Conservation (phyloP, 1,140 invertebrate species). For the Trypoxylus dichotomus region DNA sequence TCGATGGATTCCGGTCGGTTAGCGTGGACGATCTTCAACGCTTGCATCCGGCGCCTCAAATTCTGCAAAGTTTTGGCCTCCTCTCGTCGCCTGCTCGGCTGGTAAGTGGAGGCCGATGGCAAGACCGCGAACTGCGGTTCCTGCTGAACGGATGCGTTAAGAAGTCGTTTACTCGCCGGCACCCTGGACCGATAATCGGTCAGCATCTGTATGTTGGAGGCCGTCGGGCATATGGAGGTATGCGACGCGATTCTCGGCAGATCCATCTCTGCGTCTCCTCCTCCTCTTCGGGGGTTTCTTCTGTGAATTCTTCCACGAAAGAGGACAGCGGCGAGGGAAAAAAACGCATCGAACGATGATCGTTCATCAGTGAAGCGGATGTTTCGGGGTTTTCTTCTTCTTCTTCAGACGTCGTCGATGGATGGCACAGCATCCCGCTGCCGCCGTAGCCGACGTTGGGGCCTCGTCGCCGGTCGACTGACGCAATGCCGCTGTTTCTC, state of each 20-base stretch:
- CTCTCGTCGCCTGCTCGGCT: slow-evolving; percentile 51
- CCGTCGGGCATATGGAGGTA: slow-evolving; percentile 44
- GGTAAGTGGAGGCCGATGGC: slow-evolving; percentile 45
- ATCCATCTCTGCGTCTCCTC: slow-evolving; percentile 41
- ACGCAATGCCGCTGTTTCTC: slow-evolving; percentile 28
- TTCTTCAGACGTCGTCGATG: slow-evolving; percentile 23
- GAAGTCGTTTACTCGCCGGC: slow-evolving; percentile 45
- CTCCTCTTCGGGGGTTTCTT: slow-evolving; percentile 8
- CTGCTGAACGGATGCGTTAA: slow-evolving; percentile 39
- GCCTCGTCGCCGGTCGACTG: slow-evolving; percentile 19
- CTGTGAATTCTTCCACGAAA: background rate
- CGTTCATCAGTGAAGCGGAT: background rate
- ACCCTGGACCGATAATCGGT: slow-evolving; percentile 43
- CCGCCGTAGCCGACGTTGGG: slow-evolving; percentile 10
- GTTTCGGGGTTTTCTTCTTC: background rate
- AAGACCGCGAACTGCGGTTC: slow-evolving; percentile 49
- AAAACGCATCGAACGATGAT: background rate
- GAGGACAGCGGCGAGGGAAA: too few relatives aligned
- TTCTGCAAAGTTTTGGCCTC: slow-evolving; percentile 53
- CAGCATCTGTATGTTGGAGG: slow-evolving; percentile 44
- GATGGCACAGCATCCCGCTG: slow-evolving; percentile 33
- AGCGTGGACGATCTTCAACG: slow-evolving; percentile 47
- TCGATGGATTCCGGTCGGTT: slow-evolving; percentile 37
- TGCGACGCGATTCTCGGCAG: slow-evolving; percentile 50
- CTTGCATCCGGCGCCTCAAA: slow-evolving; percentile 49